A percentile compares a stretch with the other conserved stretches of the same genome.
phyloP scores from a whole-genome alignment of 2,797 vertebrate species.

The Acridotheres tristis region DNA sequence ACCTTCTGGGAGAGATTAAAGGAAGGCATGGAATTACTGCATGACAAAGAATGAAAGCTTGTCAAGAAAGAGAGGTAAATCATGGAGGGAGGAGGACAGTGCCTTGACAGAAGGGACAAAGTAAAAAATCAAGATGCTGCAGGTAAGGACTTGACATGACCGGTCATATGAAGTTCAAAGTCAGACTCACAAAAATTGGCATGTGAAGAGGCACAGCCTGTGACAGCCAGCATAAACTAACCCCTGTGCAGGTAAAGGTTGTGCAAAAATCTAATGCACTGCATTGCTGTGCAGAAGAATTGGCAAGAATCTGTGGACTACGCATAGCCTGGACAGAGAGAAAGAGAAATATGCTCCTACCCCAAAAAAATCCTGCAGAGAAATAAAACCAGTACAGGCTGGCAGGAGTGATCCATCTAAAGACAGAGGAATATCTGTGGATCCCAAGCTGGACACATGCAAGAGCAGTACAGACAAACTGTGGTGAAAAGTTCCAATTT shows the following conservation, averaged over 20 bases:
- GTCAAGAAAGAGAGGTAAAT: conserved; percentile 30
- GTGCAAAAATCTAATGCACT: background rate
- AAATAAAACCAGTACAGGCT: background rate
- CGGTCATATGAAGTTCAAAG: conserved; percentile 40
- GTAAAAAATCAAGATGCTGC: conserved; percentile 32
- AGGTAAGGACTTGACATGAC: background rate
- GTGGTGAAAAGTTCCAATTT: background rate
- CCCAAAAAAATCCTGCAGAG: background rate
- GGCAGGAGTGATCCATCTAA: background rate
- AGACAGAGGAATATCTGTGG: background rate
- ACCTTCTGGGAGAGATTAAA: conserved; percentile 8
- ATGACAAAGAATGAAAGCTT: conserved; percentile 2
- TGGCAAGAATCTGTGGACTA: background rate
- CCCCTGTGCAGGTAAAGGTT: background rate
- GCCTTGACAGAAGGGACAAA: conserved; percentile 42
- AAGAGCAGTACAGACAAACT: background rate
- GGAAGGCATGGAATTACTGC: background rate
- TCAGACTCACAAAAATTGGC: conserved; percentile 9
- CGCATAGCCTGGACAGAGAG: background rate
- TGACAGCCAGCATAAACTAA: conserved; percentile 11
- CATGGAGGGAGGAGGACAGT: conserved; percentile 19
- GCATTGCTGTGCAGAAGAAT: background rate
- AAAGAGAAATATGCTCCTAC: background rate
- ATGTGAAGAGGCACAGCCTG: background rate
- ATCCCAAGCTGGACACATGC: background rate